A percentile compares a stretch with the other conserved stretches of the same genome.
These are phyloP conservation scores for Phallusia fumigata DNA, from an alignment of 23 tunicate genomes.

Conservation along the genomic window DNA sequence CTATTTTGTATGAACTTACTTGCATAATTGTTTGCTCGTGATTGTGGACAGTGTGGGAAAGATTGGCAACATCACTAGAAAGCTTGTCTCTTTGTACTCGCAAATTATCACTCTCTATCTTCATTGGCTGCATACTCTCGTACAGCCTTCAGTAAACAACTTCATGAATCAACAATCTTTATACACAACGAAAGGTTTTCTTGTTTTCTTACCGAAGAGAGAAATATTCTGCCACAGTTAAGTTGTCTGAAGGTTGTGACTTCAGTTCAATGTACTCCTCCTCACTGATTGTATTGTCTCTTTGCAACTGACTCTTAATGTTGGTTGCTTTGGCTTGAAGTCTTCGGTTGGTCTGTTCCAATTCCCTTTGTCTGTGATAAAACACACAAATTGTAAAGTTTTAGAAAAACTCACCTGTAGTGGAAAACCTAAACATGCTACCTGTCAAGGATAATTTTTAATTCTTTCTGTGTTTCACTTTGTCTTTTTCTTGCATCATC, in stretches of 20 bases:
- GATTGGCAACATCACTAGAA: conserved; percentile 57
- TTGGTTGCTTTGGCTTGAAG: conserved; percentile 72
- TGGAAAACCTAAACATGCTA: conserved; percentile 12
- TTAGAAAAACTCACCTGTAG: too few relatives aligned
- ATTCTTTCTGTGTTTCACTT: conserved; percentile 78
- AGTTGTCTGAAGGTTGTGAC: conserved; percentile 44
- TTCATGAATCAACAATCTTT: too few relatives aligned
- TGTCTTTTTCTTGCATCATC: conserved; percentile 67
- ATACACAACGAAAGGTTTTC: too few relatives aligned
- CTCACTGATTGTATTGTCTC: conserved; percentile 64
- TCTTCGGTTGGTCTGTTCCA: conserved; percentile 64
- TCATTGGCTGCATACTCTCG: conserved; percentile 62
- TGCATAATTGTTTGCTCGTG: conserved; percentile 65
- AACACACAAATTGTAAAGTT: too few relatives aligned
- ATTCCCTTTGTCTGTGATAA: conserved; percentile 65
- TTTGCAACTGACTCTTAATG: conserved; percentile 53
- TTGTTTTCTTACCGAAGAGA: conserved; percentile 66
- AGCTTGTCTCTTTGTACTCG: conserved; percentile 71
- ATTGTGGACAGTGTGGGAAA: conserved; percentile 44
- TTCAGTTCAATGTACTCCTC: conserved; percentile 71
- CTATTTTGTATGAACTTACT: too few relatives aligned
- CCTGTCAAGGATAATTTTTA: conserved; percentile 85
- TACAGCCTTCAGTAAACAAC: conserved; percentile 36
- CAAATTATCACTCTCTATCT: conserved; percentile 68
- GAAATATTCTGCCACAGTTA: conserved; percentile 79